phyloP scores from a whole-genome alignment of 92 coral and sea anemone species.

The Actinostola sp. region DNA sequence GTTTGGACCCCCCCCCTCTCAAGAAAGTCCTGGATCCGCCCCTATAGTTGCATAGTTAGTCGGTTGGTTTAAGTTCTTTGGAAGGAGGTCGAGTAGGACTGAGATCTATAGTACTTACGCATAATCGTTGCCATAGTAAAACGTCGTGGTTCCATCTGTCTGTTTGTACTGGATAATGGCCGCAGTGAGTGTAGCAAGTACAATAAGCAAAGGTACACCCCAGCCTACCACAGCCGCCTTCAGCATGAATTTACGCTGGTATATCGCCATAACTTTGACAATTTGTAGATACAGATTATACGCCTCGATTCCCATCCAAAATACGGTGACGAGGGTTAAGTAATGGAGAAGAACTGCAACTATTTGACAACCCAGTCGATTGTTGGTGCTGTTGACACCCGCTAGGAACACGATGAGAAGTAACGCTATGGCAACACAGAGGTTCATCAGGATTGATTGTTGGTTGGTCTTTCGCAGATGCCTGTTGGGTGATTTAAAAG shows the following conservation, averaged over 20 bases:
- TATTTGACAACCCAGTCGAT: slow-evolving; percentile 69
- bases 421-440: slow-evolving; percentile 81
- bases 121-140: slow-evolving; percentile 16
- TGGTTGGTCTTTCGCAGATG: slow-evolving; percentile 87
- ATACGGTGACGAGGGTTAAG: slow-evolving; percentile 69
- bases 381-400: slow-evolving; percentile 63
- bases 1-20: no score
- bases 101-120: not conserved
- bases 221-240: slow-evolving; percentile 84
- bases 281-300: slow-evolving; percentile 86
- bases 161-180: slow-evolving; percentile 52
- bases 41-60: no score
- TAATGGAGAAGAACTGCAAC: slow-evolving; percentile 81
- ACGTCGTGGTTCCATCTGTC: slow-evolving; percentile 38
- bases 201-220: slow-evolving; percentile 76
- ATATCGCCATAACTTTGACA: slow-evolving; percentile 84
- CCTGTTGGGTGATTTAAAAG: slow-evolving; percentile 20
- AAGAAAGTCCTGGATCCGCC: no score
- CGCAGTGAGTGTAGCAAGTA: slow-evolving; percentile 53
- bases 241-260: slow-evolving; percentile 77
- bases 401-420: slow-evolving; percentile 82
- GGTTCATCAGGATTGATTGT: slow-evolving; percentile 80
- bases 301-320: slow-evolving; percentile 98
- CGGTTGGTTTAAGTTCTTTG: no score
- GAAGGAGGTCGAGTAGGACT: not conserved